phyloP scores from a whole-genome alignment of 2,113 vertebrate genomes.

The Benitochromis conjunctus region DNA sequence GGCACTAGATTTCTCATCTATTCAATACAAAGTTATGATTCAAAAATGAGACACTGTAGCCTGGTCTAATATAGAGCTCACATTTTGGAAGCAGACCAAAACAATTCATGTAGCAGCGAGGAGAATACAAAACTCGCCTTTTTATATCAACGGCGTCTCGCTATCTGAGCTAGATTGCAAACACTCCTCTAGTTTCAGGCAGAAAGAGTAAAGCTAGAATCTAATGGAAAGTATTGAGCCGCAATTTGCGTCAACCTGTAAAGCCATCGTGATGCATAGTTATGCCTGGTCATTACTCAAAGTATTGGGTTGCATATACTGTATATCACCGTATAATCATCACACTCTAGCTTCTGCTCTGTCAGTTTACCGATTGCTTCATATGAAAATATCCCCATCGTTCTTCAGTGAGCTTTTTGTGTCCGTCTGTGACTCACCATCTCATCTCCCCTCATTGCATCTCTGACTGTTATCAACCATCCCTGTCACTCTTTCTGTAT shows the following conservation, averaged over 20 bases:
- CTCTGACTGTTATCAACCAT: slow-evolving; percentile 34
- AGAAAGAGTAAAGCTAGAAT: not conserved
- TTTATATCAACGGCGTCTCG: not conserved
- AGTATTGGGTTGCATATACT: slow-evolving; percentile 23
- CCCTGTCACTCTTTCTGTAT: slow-evolving; percentile 31
- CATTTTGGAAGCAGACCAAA: slow-evolving; percentile 14
- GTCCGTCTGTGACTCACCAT: slow-evolving; percentile 20
- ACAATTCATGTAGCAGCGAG: not conserved
- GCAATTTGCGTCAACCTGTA: slow-evolving; percentile 35
- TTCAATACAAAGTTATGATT: not conserved
- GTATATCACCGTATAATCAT: not conserved
- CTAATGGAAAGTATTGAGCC: slow-evolving; percentile 40
- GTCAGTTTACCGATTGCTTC: not conserved
- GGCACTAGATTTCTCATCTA: not conserved
- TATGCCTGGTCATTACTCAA: slow-evolving; percentile 18
- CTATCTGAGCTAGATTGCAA: not conserved
- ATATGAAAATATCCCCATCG: not conserved
- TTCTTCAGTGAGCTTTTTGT: not conserved
- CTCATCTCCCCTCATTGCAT: not conserved
- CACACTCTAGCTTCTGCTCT: not conserved
- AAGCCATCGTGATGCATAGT: slow-evolving; percentile 26
- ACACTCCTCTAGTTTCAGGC: not conserved
- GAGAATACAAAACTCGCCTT: not conserved
- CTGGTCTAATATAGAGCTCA: not conserved
- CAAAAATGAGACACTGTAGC: not conserved